A percentile compares a stretch with the other conserved stretches of the same genome.
Evolutionary conservation across 2,113 vertebrate species (phyloP).

Genomic region (Ceyx margarethae): DNA sequence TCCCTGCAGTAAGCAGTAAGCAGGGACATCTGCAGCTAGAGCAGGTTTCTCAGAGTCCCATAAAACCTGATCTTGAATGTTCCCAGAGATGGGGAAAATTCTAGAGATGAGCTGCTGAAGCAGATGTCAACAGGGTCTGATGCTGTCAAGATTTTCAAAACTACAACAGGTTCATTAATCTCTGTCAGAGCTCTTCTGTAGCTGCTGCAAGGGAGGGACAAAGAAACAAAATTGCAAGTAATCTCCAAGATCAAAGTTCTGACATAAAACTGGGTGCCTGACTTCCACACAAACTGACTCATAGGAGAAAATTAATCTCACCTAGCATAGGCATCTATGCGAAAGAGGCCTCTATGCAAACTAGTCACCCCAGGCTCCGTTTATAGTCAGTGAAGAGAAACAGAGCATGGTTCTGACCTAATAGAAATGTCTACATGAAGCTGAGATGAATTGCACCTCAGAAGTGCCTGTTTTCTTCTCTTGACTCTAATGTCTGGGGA

Average conservation of each 20-base stretch:
- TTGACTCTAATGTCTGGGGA: not conserved
- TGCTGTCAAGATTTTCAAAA: not conserved
- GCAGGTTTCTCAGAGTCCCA: not conserved
- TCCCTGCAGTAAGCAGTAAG: not conserved
- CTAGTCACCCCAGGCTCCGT: not conserved
- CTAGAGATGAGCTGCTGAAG: not conserved
- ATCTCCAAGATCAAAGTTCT: not conserved
- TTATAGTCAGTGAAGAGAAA: slow-evolving; percentile 50
- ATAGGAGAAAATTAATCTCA: not conserved
- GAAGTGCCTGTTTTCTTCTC: slow-evolving; percentile 37
- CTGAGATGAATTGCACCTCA: slow-evolving; percentile 19
- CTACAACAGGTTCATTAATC: not conserved
- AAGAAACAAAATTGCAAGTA: not conserved
- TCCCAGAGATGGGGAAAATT: not conserved
- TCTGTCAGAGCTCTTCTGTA: not conserved
- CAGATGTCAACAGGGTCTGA: not conserved
- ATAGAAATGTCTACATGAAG: slow-evolving; percentile 26
- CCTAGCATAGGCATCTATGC: not conserved
- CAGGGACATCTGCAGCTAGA: not conserved
- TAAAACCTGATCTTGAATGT: not conserved
- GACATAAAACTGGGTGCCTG: not conserved
- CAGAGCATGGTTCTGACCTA: slow-evolving; percentile 43
- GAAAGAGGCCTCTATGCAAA: not conserved
- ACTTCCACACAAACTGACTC: not conserved
- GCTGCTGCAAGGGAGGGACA: not conserved